Base-by-base conservation (phyloP, 2,888 invertebrate genomes). In the Cryptus armator region DNA sequence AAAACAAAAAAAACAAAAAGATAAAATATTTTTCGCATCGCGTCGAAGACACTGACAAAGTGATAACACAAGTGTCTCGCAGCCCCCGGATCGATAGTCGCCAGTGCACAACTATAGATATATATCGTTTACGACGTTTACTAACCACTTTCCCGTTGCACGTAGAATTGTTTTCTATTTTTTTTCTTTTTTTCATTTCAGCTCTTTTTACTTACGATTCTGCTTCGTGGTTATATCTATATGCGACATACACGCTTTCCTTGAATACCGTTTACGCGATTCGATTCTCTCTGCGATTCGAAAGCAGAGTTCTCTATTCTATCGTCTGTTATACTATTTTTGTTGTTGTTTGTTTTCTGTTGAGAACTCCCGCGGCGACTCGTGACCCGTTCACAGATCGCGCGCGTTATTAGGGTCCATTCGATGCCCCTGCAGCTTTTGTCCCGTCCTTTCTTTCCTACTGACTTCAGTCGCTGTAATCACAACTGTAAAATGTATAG, bases 371-470 rank as follows among this genome's bases (percentile, higher is more conserved):
- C 24, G 24, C 24, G 24, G 24, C 24, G 24, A 24, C 24, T 24
- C 24, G 24, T 24, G 24, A 24, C 80, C 80, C 66, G 71, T 66
- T 80, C 76, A 71, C 76, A 76, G 80, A 80, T 84, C 80, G 76
- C 84, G 67, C 70, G 76, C 84, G 59, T 80, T 80, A 83, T 83
- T 80, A 76, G 19, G 43, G 37, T 83, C 67, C 14, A 14, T 37
- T 19, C 12, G 53, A 19, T 56, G 66, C 24, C 24, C 24, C 80
- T 66, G 56, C 76, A 67, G 56, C 76, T 72, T 67, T 66, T 16
- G 37, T 37, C 6, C 37, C 37, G 7, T 7, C 37, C 7, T 37
- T 37, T 37, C 37, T 1, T 37, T 37, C 0, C 37, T 37, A 37
- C 37, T 37, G 37, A 9, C 37, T 37, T 7, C 6, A 6, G n/a